These are phyloP conservation scores for Agonopterix heracliana DNA, from an alignment of 2,888 invertebrate genomes.

Conservation along the genomic window DNA sequence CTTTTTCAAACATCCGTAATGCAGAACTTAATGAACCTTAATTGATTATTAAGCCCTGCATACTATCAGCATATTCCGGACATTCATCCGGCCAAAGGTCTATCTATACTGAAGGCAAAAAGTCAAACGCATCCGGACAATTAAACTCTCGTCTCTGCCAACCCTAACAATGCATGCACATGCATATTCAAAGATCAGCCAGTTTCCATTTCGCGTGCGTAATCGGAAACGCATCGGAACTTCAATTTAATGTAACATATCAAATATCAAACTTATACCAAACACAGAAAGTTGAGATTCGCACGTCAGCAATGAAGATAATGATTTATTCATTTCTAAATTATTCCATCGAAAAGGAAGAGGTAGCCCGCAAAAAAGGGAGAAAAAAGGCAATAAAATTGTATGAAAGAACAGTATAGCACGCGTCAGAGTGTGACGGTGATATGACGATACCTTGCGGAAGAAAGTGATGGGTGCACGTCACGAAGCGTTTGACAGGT, in stretches of 20 bases:
- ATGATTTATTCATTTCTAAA: slow-evolving; percentile 61
- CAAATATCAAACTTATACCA: slow-evolving; percentile 40
- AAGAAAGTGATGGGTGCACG: slow-evolving; percentile 49
- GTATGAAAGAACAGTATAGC: slow-evolving; percentile 33
- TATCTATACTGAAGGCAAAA: neutral
- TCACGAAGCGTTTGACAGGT: slow-evolving; percentile 42
- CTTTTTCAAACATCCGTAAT: slow-evolving; percentile 17
- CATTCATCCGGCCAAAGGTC: neutral
- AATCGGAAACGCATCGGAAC: slow-evolving; percentile 61
- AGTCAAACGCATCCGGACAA: neutral
- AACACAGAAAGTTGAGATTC: neutral
- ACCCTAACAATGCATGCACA: slow-evolving; percentile 38
- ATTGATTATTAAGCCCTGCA: too few relatives aligned
- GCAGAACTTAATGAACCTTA: too few relatives aligned
- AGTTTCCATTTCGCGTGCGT: slow-evolving; percentile 68
- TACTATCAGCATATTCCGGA: neutral
- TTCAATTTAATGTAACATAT: slow-evolving; percentile 25
- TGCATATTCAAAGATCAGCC: slow-evolving; percentile 67
- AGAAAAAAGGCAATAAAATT: slow-evolving; percentile 36
- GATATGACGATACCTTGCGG: slow-evolving; percentile 38
- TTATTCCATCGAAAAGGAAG: slow-evolving; percentile 54
- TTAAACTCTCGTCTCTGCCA: slow-evolving; percentile 2
- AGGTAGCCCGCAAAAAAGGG: slow-evolving; percentile 39
- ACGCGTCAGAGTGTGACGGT: slow-evolving; percentile 57
- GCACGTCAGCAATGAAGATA: slow-evolving; percentile 16